Percentiles rank a stretch among this genome's conserved stretches.
Conservation (phyloP, 1,140 invertebrate species). For the Ceratitis capitata region DNA sequence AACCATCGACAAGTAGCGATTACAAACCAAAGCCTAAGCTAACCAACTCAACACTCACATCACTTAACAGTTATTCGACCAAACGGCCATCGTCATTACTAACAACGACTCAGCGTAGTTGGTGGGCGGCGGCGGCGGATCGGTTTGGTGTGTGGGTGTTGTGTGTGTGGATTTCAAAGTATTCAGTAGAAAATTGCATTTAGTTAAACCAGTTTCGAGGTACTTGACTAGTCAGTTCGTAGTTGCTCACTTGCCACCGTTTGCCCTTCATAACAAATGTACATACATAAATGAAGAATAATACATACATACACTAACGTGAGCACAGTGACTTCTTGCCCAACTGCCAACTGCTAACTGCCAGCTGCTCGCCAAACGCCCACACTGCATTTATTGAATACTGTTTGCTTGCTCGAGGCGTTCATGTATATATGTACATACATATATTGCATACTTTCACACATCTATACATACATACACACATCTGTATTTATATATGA, state of each 20-base stretch:
- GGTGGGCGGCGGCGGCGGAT: too few species aligned
- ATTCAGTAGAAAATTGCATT: constrained; percentile 23
- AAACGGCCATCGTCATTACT: background rate
- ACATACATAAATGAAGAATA: too few species aligned
- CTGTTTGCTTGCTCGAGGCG: background rate
- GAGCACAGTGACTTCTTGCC: background rate
- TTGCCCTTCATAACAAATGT: background rate
- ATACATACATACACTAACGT: too few species aligned
- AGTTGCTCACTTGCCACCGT: background rate
- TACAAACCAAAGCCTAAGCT: background rate
- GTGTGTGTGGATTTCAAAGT: background rate
- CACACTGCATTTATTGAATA: background rate
- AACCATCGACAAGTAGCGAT: too few species aligned
- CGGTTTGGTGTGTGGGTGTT: background rate
- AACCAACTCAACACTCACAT: too few species aligned
- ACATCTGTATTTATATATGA: too few species aligned
- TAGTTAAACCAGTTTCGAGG: constrained; percentile 20
- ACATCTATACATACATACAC: too few species aligned
- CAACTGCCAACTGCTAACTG: background rate
- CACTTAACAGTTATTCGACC: background rate
- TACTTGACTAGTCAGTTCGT: background rate
- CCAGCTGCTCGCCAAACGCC: background rate
- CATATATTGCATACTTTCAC: too few species aligned
- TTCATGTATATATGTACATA: too few species aligned
- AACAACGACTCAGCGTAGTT: background rate